Evolutionary conservation across 2,797 vertebrate genomes (phyloP).

Genomic region (Falco columbarius): DNA sequence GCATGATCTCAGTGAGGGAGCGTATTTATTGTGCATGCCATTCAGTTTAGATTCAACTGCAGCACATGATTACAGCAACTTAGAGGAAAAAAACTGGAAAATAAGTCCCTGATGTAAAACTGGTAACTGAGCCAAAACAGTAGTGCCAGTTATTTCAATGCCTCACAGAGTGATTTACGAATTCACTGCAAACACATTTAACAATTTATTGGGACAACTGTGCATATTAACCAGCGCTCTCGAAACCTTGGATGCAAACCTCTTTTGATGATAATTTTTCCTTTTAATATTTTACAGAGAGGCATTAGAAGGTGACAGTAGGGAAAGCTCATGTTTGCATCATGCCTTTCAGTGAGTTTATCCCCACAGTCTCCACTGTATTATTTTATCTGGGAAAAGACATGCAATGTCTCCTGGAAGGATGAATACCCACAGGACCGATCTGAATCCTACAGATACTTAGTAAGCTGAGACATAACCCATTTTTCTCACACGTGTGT

Average conservation of each 20-base stretch:
- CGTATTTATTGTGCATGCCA: constrained; percentile 69
- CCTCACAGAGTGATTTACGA: constrained; percentile 66
- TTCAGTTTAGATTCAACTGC: constrained; percentile 74
- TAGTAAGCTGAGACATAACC: background rate
- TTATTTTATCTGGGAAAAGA: constrained; percentile 60
- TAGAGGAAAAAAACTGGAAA: constrained; percentile 73
- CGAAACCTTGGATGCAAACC: constrained; percentile 15
- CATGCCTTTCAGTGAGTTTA: constrained; percentile 27
- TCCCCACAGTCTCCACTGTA: constrained; percentile 14
- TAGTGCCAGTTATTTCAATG: constrained; percentile 81
- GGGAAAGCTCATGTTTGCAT: constrained; percentile 1
- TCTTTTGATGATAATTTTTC: constrained; percentile 52
- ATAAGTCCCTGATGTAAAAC: constrained; percentile 80
- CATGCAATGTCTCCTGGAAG: constrained; percentile 24
- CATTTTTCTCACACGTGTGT: background rate
- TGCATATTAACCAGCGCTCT: constrained; percentile 41
- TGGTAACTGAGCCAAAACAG: constrained; percentile 77
- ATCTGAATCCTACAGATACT: background rate
- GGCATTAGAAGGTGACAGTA: background rate
- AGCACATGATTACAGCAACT: constrained; percentile 73
- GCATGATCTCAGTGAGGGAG: constrained; percentile 63
- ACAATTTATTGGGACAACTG: constrained; percentile 57
- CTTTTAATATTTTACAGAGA: constrained; percentile 42
- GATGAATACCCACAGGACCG: constrained; percentile 10
- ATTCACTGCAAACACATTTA: constrained; percentile 55